Base-by-base conservation (phyloP, 2,113 vertebrate genomes). In the Oreochromis aureus region DNA sequence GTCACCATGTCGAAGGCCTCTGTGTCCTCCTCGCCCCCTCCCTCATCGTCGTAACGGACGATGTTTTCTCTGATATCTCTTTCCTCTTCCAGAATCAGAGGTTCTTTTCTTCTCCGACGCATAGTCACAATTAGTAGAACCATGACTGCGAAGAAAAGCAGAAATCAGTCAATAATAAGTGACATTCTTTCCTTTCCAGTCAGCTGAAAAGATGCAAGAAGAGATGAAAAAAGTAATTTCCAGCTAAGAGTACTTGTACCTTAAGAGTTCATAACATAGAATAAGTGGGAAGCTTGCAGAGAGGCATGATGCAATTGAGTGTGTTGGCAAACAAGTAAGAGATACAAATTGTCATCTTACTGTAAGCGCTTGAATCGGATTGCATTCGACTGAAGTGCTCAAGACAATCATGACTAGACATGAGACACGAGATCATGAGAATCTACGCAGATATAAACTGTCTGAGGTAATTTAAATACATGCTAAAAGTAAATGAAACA, bases 1-100 rank as follows among this genome's bases (percentile, higher is more conserved):
- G 98, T 96, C 1, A 98, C 97, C 98, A 99, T 99, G 93, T 99
- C 98, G 48, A 99, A 99, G 46, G 98, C 98, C 82, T 99, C 98
- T 0, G 98, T 99, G 95, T 99, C 98, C 87, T 99, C 98, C 92
- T 99, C 98, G 18, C 98, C 98, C 0, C 98, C 98, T 0, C 98
- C 98, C 80, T 99, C 98, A 1, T 99, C 98, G 5, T 99, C 98
- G 0, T 99, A 99, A 4, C 98, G 96, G 3, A 99, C 98, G 0
- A 99, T 99, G 58, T 99, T 99, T 91, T 99, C 98, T 36, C 98
- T 89, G 89, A 99, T 97, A 86, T 99, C 98, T 73, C 98, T 88
- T 91, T 99, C 98, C 82, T 99, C 98, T 18, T 99, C 98, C 3
- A 99, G 97, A 85, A 99, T 98, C 36, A 99, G 97, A 2, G 98